Conservation (phyloP, 2,113 vertebrate species). For the Pterocles burchelli region DNA sequence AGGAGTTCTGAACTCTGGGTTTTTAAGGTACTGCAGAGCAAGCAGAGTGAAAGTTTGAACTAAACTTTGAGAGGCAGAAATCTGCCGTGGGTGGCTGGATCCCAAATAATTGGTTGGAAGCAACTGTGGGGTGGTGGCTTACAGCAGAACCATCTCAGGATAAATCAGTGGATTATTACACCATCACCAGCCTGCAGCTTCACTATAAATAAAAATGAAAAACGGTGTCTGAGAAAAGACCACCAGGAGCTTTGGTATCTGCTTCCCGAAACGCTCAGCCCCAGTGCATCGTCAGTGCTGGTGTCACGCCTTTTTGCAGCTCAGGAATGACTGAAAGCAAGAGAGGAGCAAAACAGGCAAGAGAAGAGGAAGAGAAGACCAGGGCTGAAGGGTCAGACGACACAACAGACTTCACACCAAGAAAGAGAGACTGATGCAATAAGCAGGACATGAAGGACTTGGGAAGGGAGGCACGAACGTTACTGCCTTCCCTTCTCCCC, state of each 20-base stretch:
- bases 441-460: slow-evolving; percentile 18
- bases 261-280: background rate
- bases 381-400: background rate
- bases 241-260: background rate
- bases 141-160: background rate
- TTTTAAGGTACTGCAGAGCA: background rate
- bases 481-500: background rate
- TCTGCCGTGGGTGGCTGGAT: background rate
- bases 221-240: background rate
- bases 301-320: background rate
- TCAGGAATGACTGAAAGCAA: background rate
- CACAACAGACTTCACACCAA: slow-evolving; percentile 7
- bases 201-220: background rate
- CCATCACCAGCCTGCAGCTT: background rate
- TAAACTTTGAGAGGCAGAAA: background rate
- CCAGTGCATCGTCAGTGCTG: background rate
- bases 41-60: background rate
- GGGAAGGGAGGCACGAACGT: background rate
- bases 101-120: background rate
- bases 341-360: background rate
- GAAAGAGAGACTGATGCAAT: slow-evolving; percentile 15
- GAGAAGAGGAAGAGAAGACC: slow-evolving; percentile 8
- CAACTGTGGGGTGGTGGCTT: background rate
- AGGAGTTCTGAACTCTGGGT: background rate
- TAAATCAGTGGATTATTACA: background rate